These are phyloP conservation scores for Mycalesis mineus DNA, from an alignment of 2,888 invertebrate species.

Conservation along the genomic window DNA sequence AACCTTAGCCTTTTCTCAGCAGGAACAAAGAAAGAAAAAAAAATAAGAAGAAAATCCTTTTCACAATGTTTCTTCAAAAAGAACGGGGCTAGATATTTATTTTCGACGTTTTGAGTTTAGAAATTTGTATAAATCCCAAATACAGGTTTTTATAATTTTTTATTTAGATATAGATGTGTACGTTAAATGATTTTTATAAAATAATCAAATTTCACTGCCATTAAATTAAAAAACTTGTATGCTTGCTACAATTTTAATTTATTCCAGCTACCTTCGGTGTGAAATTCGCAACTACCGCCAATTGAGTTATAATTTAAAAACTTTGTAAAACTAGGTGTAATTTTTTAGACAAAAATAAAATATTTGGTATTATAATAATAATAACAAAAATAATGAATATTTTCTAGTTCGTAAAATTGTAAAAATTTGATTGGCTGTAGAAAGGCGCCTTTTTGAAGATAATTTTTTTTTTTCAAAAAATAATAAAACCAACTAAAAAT, in stretches of 20 bases:
- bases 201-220: not conserved
- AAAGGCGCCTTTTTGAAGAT: constrained; percentile 42
- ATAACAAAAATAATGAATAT: constrained; percentile 21
- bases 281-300: not conserved
- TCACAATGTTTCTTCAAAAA: no score
- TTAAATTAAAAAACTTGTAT: not conserved
- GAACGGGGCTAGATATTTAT: no score
- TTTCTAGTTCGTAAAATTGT: constrained; percentile 33
- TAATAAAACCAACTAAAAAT: constrained; percentile 26
- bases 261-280: not conserved
- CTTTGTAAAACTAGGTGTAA: constrained; percentile 46
- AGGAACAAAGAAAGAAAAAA: no score
- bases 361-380: constrained; percentile 29
- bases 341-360: constrained; percentile 45
- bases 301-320: constrained; percentile 4
- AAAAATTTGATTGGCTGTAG: constrained; percentile 59
- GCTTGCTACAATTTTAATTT: not conserved
- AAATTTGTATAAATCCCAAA: no score
- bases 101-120: no score
- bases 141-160: no score
- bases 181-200: not conserved
- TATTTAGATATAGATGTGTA: not conserved
- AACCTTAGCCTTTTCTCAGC: no score
- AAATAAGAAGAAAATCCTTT: no score
- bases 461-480: constrained; percentile 35